phyloP scores from a whole-genome alignment of 1,140 invertebrate species.

The Rhyacophila brunnea region DNA sequence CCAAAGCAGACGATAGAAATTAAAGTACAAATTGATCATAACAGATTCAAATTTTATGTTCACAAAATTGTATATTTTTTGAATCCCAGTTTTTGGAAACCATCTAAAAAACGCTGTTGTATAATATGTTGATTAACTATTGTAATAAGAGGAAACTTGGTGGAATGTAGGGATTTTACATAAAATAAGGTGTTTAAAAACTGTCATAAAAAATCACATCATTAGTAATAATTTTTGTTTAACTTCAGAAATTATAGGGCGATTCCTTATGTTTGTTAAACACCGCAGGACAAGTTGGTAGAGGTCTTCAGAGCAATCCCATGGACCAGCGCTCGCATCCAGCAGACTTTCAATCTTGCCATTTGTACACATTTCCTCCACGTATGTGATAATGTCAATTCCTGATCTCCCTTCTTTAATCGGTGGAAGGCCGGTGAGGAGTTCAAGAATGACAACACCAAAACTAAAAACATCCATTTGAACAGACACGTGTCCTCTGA shows the following conservation, averaged over 20 bases:
- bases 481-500: conserved; percentile 66
- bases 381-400: conserved; percentile 51
- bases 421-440: conserved; percentile 65
- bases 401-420: conserved; percentile 56
- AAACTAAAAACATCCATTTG: conserved; percentile 77
- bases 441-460: conserved; percentile 72
- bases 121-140: too few relatives aligned
- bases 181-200: too few relatives aligned
- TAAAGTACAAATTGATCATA: too few relatives aligned
- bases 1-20: too few relatives aligned
- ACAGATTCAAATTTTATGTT: too few relatives aligned
- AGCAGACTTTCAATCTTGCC: conserved; percentile 36
- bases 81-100: too few relatives aligned
- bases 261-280: conserved; percentile 45
- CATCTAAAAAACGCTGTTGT: too few relatives aligned
- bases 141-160: too few relatives aligned
- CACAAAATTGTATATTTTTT: too few relatives aligned
- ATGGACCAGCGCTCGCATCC: conserved; percentile 38
- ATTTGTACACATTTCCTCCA: conserved; percentile 41
- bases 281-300: conserved; percentile 41
- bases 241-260: conserved; percentile 38
- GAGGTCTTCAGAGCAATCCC: conserved; percentile 40
- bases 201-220: not conserved
- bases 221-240: conserved; percentile 11
- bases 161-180: too few relatives aligned